These are phyloP conservation scores for Amphiprion ocellaris DNA, from an alignment of 2,113 vertebrate species.

Conservation along the genomic window DNA sequence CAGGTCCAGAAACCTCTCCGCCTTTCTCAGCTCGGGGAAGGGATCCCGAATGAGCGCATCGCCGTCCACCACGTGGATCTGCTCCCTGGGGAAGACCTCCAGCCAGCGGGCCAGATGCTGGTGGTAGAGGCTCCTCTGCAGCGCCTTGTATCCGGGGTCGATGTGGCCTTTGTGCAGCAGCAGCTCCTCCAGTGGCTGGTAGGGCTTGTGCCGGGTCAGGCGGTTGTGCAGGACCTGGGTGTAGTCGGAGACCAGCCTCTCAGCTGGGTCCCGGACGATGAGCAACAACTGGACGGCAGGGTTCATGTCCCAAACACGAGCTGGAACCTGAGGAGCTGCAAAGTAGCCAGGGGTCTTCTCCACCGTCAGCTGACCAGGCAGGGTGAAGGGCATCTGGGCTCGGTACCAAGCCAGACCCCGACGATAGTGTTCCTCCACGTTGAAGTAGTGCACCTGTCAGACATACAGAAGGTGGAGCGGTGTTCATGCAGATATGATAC, in stretches of 20 bases:
- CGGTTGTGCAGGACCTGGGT: slow-evolving; percentile 89
- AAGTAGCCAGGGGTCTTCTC: slow-evolving; percentile 90
- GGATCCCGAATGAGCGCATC: slow-evolving; percentile 85
- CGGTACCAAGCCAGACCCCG: slow-evolving; percentile 86
- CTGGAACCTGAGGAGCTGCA: slow-evolving; percentile 79
- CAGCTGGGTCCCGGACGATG: slow-evolving; percentile 86
- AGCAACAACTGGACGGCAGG: slow-evolving; percentile 83
- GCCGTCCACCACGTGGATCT: slow-evolving; percentile 88
- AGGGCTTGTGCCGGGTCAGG: slow-evolving; percentile 82
- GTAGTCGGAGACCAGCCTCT: slow-evolving; percentile 88
- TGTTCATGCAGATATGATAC: background rate
- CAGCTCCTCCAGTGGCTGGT: slow-evolving; percentile 83
- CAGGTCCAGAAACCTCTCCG: slow-evolving; percentile 85
- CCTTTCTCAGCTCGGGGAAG: slow-evolving; percentile 84
- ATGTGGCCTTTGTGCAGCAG: slow-evolving; percentile 79
- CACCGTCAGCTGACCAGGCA: slow-evolving; percentile 83
- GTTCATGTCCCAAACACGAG: slow-evolving; percentile 80
- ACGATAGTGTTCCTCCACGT: slow-evolving; percentile 85
- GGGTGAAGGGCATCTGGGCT: slow-evolving; percentile 85
- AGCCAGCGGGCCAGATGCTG: slow-evolving; percentile 84
- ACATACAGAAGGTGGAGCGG: background rate
- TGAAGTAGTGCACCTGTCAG: slow-evolving; percentile 86
- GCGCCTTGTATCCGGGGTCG: slow-evolving; percentile 83
- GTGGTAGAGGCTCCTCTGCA: slow-evolving; percentile 88
- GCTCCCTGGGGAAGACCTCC: slow-evolving; percentile 81